These are phyloP conservation scores for Manis pentadactyla DNA, from an alignment of 2,797 vertebrate species.

Conservation along the genomic window DNA sequence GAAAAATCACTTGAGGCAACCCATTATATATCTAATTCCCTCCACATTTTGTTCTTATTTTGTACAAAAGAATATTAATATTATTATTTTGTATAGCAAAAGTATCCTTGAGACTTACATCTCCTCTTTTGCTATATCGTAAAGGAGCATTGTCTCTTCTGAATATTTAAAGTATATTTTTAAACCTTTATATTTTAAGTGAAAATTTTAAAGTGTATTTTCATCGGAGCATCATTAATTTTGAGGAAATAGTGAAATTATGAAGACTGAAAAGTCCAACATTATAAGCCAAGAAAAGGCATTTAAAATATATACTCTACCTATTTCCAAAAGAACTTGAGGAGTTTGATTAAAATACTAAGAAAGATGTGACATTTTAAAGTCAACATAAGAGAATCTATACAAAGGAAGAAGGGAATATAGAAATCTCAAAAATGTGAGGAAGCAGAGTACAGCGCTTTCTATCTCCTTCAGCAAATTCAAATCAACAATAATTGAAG, in stretches of 20 bases:
- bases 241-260: background rate
- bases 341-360: slow-evolving; percentile 13
- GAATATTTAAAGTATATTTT: slow-evolving; percentile 40
- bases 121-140: background rate
- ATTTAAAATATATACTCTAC: background rate
- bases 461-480: background rate
- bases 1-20: background rate
- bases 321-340: slow-evolving; percentile 40
- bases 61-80: background rate
- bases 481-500: background rate
- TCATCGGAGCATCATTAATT: no score
- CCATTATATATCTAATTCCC: background rate
- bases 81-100: background rate
- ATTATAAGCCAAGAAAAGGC: background rate
- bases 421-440: slow-evolving; percentile 1
- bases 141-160: background rate
- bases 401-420: background rate
- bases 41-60: slow-evolving; percentile 38
- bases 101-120: background rate
- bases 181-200: background rate
- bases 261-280: background rate
- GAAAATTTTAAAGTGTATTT: no score
- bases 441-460: background rate
- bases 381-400: slow-evolving; percentile 16
- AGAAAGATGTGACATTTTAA: slow-evolving; percentile 25